A percentile compares a stretch with the other conserved stretches of the same genome.
Evolutionary conservation across 1,140 invertebrate species (phyloP).

Genomic region (Musca domestica): DNA sequence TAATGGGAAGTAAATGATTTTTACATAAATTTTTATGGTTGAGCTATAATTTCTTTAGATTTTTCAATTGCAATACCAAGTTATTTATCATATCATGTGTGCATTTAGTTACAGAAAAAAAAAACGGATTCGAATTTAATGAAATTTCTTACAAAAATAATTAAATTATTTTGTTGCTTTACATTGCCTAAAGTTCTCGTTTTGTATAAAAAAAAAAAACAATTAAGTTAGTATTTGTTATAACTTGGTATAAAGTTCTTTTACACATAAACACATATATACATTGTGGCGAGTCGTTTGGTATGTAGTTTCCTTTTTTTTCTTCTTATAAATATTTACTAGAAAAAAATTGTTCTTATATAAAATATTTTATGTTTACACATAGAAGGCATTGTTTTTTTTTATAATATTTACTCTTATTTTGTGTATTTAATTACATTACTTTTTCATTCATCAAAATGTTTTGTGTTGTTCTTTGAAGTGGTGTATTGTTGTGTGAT

Average conservation of each 20-base stretch:
- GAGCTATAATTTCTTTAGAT: too few species aligned
- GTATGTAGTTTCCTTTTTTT: not conserved
- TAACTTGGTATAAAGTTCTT: too few species aligned
- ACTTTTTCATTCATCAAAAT: not conserved
- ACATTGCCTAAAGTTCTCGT: too few species aligned
- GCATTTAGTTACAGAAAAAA: too few species aligned
- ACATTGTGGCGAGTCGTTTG: not conserved
- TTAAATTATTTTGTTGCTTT: not conserved
- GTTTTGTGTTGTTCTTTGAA: too few species aligned
- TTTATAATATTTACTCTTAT: not conserved
- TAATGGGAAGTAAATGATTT: too few species aligned
- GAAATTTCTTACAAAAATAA: too few species aligned
- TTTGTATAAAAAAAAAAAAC: not conserved
- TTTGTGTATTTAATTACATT: not conserved
- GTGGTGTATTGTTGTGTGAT: too few species aligned
- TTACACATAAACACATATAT: not conserved
- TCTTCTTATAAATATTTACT: not conserved
- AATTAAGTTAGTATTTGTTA: not conserved
- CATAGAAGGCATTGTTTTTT: constrained; percentile 15
- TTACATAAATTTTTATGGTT: too few species aligned
- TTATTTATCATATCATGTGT: too few species aligned
- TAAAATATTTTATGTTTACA: constrained; percentile 23
- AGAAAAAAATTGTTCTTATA: constrained; percentile 8
- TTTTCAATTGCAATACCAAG: too few species aligned
- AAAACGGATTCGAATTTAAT: too few species aligned